Evolutionary conservation across 2,113 vertebrate species (phyloP), one percentile per base, ranked within the genome.

Genomic region (Narcine bancroftii): DNA sequence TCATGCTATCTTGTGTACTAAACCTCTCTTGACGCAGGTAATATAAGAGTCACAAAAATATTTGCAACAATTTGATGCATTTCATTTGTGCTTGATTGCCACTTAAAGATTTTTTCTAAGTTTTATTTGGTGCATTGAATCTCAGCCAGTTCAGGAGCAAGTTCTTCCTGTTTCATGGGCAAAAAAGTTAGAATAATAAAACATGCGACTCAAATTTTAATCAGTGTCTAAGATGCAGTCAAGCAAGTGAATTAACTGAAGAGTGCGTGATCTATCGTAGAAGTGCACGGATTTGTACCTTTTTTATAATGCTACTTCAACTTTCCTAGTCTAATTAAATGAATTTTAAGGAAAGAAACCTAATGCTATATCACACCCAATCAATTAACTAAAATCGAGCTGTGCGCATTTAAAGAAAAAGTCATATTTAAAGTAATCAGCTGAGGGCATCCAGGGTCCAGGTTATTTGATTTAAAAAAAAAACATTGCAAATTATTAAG

Each of bases 401-500:
- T 63, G 53, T 87, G 33, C 81, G 33, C n/a, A 56, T 36, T 87
- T 36, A 60, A 87, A 29, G 15, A 53, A 87, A 87, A 60, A 87
- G 53, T 60, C 81, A 60, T n/a, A 60, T 21, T 87, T 60, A n/a
- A 60, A 60, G 53, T n/a, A 87, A 87, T 60, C 81, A 87, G 81
- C n/a, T 87, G 29, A 36, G 81, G 81, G 36, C 50, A 36, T 15
- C 53, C 15, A 36, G 47, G 53, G 53, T 60, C 56, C 60, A 87
- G 81, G 81, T 60, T 17, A 6, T 87, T 87, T 36, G 53, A 87
- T 60, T 87, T n/a, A n/a, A n/a, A n/a, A n/a, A n/a, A 60, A 53
- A 60, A n/a, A 87, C n/a, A 39, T 75, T 75, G n/a, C 72, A 75
- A 75, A 75, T 60, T 87, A 63, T 87, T 60, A 87, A 87, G 53